Evolutionary conservation across 1,140 invertebrate genomes (phyloP).

Genomic region (Drosophila repleta): DNA sequence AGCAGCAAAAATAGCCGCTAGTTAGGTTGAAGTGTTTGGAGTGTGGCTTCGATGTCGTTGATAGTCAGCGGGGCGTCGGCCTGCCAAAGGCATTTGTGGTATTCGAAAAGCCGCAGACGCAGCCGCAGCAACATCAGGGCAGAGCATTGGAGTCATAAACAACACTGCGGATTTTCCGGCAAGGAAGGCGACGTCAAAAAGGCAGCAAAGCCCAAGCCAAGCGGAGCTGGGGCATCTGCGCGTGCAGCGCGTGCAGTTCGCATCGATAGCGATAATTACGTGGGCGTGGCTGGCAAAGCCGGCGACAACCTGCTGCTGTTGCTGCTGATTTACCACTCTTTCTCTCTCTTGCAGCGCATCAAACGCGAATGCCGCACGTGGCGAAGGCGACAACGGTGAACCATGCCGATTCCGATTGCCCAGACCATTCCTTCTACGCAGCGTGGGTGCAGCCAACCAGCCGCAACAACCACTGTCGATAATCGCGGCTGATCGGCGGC

Average conservation of each 20-base stretch:
- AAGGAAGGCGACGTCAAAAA: constrained; percentile 39
- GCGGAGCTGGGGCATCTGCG: constrained; percentile 15
- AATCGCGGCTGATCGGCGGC: constrained; percentile 75
- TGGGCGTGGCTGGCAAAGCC: constrained; percentile 55
- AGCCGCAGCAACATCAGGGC: background rate
- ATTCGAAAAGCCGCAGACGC: constrained; percentile 41
- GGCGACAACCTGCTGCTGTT: constrained; percentile 34
- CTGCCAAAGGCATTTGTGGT: constrained; percentile 49
- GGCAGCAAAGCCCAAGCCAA: constrained; percentile 23
- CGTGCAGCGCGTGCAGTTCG: constrained; percentile 49
- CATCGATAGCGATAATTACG: constrained; percentile 71
- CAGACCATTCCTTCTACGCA: constrained; percentile 21
- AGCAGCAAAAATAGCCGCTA: constrained; percentile 1
- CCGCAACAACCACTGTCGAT: constrained; percentile 52
- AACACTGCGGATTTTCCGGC: constrained; percentile 46
- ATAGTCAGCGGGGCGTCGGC: constrained; percentile 32
- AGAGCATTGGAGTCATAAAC: constrained; percentile 35
- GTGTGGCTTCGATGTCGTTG: constrained; percentile 24
- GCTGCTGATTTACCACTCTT: background rate
- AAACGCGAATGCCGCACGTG: constrained; percentile 60
- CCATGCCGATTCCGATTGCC: constrained; percentile 1
- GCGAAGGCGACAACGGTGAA: constrained; percentile 30
- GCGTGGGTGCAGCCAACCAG: constrained; percentile 52
- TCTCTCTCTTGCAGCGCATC: background rate
- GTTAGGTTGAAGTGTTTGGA: constrained; percentile 29